Base-by-base conservation (phyloP, 2,113 vertebrate species). In the Galbula dea region DNA sequence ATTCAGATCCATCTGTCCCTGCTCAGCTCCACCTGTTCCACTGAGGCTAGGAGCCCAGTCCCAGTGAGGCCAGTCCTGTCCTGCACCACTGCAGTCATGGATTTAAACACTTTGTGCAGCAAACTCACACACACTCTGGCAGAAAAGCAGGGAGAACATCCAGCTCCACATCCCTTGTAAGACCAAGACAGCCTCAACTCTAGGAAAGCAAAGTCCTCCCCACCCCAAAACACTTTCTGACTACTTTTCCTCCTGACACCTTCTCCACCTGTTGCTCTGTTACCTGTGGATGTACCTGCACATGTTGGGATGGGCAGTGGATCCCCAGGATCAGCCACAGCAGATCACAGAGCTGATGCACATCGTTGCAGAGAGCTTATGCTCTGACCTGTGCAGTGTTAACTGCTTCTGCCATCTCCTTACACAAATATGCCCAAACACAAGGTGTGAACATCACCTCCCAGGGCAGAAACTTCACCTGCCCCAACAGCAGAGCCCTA, bases 151-250 rank as follows among this genome's bases (percentile, higher is more conserved):
- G 41, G 54, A 76, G 67, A 71, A 36, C 29, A 39, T 6, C 21
- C 48, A 39, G 27, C 46, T 27, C 16, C 48, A 45, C 3, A 0
- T 32, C 7, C 32, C n/a, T 15, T 2, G 1, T 15, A 2, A 34
- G 32, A 73, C 41, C 43, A 16, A 27, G 12, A 16, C 48, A 15
- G 76, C 8, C 30, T 24, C 63, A 63, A 0, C 29, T 30, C 30
- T 2, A 11, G 73, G 46, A 10, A 43, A 71, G 34, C 19, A 20
- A 67, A 74, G 15, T 22, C 26, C 22, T 26, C 18, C 59, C 29
- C 36, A 36, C 32, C 32, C 68, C 55, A 69, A 62, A 52, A 46
- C 5, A 1, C 11, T 34, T 52, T 12, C n/a, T 17, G 26, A 18
- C 4, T 6, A 10, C 22, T 68, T 43, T 6, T 26, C 24, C 49